Base-by-base conservation (phyloP, 2,888 invertebrate genomes). In the Dryococelus australis region DNA sequence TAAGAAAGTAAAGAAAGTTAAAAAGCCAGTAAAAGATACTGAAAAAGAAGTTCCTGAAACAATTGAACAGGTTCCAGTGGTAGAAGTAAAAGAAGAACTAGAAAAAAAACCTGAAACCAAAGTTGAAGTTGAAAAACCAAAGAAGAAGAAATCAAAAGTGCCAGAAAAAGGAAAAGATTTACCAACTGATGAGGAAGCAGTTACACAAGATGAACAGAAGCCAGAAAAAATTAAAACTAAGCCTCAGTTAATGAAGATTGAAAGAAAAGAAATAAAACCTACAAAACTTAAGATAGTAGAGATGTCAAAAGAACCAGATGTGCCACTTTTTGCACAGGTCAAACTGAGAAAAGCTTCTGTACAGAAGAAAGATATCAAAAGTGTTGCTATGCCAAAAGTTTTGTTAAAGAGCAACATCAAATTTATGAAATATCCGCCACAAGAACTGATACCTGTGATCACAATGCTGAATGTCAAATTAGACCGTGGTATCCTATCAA, bases 321-420 rank as follows among this genome's bases (percentile, higher is more conserved):
- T 94, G 20, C 94, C 94, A 94, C 87, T 94, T 87, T 94, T 95
- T 90, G 94, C 95, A 87, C 94, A 95, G 92, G 92, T 96, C 4
- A 96, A 96, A 92, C 92, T 97, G 9, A 96, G 94, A 90, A 96
- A 96, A 91, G 92, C 94, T 2, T 90, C 92, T 28, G 91, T 92
- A 16, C 92, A 93, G 89, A 94, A 94, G 90, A 92, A 92, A 90
- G 93, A 93, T 89, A 88, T 91, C 12, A 90, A 92, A 65, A 89
- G 92, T 13, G 90, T 92, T 5, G 91, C 92, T 87, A 92, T 96
- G 87, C 96, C 96, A 0, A 96, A 95, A 91, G 93, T 96, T 86
- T 93, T 95, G 90, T 92, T 97, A 0, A 96, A 96, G 90, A 96
- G 96, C 91, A 94, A 95, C 89, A 95, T 97, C n/a, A 93, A 92